phyloP scores from a whole-genome alignment of 2,888 invertebrate species.

The Sesia bembeciformis region DNA sequence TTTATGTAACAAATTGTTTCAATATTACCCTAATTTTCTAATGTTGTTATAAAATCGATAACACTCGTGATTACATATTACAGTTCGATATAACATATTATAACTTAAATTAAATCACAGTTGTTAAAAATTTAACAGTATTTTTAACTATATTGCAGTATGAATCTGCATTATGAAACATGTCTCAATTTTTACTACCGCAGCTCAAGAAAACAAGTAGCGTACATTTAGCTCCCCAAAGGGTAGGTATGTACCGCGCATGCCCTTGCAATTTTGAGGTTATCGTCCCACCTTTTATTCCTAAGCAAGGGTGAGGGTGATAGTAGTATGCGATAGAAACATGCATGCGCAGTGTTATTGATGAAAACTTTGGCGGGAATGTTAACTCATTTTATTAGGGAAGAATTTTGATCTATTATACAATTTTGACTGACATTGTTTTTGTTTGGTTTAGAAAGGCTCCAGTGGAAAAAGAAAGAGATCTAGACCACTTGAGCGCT shows the following conservation, averaged over 20 bases:
- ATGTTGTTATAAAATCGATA: background rate
- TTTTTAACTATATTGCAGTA: background rate
- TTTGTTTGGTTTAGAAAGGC: no score
- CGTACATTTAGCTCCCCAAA: background rate
- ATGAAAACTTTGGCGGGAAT: constrained; percentile 59
- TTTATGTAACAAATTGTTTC: background rate
- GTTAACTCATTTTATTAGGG: background rate
- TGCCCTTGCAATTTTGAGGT: constrained; percentile 44
- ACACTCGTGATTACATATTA: background rate
- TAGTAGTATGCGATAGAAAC: constrained; percentile 26
- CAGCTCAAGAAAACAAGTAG: background rate
- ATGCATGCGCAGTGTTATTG: constrained; percentile 72
- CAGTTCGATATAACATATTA: no score
- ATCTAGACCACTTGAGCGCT: no score
- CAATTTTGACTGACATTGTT: no score
- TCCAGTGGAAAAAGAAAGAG: no score
- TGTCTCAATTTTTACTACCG: background rate
- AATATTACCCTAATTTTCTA: background rate
- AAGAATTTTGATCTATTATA: no score
- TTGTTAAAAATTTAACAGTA: background rate
- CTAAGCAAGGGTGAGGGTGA: constrained; percentile 26
- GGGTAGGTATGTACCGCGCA: constrained; percentile 29
- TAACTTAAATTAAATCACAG: background rate
- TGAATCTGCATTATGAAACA: background rate
- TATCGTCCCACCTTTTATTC: constrained; percentile 38